A percentile compares a stretch with the other conserved stretches of the same genome.
These are phyloP conservation scores for Drosophila jambulina DNA, from an alignment of 1,140 invertebrate species.

Conservation along the genomic window DNA sequence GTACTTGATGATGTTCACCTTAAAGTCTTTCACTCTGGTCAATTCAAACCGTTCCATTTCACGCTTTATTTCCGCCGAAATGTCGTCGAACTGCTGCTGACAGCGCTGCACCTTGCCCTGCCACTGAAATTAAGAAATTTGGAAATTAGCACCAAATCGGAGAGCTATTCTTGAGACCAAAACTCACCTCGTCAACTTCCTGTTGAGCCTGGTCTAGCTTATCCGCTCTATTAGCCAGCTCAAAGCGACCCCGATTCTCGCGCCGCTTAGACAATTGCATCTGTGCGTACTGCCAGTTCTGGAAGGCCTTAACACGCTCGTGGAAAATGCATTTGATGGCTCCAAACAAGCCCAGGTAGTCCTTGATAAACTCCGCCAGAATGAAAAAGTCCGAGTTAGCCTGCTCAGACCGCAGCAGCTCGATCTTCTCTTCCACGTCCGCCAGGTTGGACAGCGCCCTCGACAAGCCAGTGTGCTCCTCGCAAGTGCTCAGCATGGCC, in stretches of 20 bases:
- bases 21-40: slow-evolving; percentile 95
- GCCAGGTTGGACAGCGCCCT: slow-evolving; percentile 96
- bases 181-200: slow-evolving; percentile 95
- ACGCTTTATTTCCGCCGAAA: slow-evolving; percentile 97
- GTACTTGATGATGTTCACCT: slow-evolving; percentile 94
- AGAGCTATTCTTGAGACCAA: not conserved
- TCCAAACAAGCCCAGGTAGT: slow-evolving; percentile 97
- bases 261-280: slow-evolving; percentile 97
- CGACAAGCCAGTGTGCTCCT: slow-evolving; percentile 97
- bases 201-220: slow-evolving; percentile 94
- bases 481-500: slow-evolving; percentile 96
- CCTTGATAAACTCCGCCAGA: slow-evolving; percentile 96
- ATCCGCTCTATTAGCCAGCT: slow-evolving; percentile 94
- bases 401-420: slow-evolving; percentile 95
- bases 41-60: slow-evolving; percentile 97
- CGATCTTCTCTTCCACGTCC: slow-evolving; percentile 93
- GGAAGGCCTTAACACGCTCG: slow-evolving; percentile 98
- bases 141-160: not conserved
- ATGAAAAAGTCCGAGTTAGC: slow-evolving; percentile 98
- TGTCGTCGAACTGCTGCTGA: slow-evolving; percentile 98
- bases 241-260: slow-evolving; percentile 96
- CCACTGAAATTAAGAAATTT: slow-evolving; percentile 88
- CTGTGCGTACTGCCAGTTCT: slow-evolving; percentile 99
- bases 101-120: slow-evolving; percentile 97
- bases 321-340: slow-evolving; percentile 99